Evolutionary conservation across 2,113 vertebrate genomes (phyloP).

Genomic region (Odontophorus gujanensis): DNA sequence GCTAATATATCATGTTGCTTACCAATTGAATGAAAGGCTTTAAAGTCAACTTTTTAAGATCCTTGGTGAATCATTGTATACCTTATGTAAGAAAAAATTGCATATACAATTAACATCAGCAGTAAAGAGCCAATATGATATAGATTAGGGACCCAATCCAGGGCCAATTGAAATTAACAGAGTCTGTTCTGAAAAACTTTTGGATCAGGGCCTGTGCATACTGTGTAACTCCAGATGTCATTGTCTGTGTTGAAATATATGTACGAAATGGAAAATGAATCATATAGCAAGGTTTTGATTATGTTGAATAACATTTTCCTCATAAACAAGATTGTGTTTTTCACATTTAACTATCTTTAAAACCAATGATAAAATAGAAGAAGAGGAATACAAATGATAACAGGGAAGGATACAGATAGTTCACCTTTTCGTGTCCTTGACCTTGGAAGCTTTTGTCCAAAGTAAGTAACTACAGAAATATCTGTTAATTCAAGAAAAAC

Average conservation of each 20-base stretch:
- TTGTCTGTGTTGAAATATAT: slow-evolving; percentile 48
- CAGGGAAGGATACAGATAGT: neutral
- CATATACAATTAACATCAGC: too few species aligned
- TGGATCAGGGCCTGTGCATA: slow-evolving; percentile 21
- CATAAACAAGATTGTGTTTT: neutral
- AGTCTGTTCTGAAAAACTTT: slow-evolving; percentile 24
- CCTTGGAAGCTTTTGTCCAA: neutral
- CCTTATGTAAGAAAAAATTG: neutral
- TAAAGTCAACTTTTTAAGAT: neutral
- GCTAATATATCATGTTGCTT: neutral
- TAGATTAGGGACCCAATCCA: neutral
- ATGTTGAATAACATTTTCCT: neutral
- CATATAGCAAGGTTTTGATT: slow-evolving; percentile 54
- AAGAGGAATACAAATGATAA: neutral
- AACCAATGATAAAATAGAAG: neutral
- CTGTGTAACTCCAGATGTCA: slow-evolving; percentile 47
- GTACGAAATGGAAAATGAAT: slow-evolving; percentile 39
- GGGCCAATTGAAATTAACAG: neutral
- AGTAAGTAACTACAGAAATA: neutral
- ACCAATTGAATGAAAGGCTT: neutral
- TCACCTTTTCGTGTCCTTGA: neutral
- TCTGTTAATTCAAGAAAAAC: neutral
- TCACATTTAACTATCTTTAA: neutral
- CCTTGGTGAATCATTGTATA: neutral
- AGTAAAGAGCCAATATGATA: slow-evolving; percentile 10